Conservation (phyloP, 2,797 vertebrate genomes). For the Enteromius unitaeniatus region DNA sequence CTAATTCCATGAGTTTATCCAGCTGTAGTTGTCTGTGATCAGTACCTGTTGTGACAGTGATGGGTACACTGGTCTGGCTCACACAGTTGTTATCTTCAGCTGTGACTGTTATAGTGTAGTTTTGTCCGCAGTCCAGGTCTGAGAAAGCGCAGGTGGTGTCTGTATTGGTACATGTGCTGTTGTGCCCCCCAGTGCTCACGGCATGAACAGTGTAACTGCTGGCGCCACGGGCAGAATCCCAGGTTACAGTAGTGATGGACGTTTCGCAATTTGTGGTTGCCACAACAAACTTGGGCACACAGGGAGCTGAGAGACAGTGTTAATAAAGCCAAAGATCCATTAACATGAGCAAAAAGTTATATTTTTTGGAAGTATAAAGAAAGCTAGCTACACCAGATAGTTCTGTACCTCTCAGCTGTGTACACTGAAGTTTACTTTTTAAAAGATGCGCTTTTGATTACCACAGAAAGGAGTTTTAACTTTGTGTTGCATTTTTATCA, state of each 20-base stretch:
- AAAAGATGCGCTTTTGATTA: background rate
- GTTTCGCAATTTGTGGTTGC: slow-evolving; percentile 66
- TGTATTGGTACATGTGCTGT: slow-evolving; percentile 46
- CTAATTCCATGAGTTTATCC: background rate
- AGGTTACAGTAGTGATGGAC: slow-evolving; percentile 69
- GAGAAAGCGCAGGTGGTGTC: slow-evolving; percentile 71
- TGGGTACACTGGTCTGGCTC: slow-evolving; percentile 65
- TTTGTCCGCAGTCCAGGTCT: slow-evolving; percentile 75
- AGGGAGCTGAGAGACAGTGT: slow-evolving; percentile 72
- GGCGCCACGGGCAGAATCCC: slow-evolving; percentile 72
- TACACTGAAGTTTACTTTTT: background rate
- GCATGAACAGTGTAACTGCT: slow-evolving; percentile 69
- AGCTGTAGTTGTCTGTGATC: background rate
- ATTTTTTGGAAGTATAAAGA: background rate
- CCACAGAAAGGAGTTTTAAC: background rate
- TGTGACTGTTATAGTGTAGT: slow-evolving; percentile 74
- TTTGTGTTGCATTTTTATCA: background rate
- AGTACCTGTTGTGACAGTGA: slow-evolving; percentile 70
- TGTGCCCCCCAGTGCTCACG: slow-evolving; percentile 61
- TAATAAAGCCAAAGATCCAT: background rate
- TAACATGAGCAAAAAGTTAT: background rate
- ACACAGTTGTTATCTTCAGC: slow-evolving; percentile 66
- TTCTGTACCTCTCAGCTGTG: background rate
- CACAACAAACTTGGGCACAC: slow-evolving; percentile 68
- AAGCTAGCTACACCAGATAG: background rate